Evolutionary conservation across 2,888 invertebrate genomes (phyloP).

Genomic region (Kuschelorhynchus macadamiae): DNA sequence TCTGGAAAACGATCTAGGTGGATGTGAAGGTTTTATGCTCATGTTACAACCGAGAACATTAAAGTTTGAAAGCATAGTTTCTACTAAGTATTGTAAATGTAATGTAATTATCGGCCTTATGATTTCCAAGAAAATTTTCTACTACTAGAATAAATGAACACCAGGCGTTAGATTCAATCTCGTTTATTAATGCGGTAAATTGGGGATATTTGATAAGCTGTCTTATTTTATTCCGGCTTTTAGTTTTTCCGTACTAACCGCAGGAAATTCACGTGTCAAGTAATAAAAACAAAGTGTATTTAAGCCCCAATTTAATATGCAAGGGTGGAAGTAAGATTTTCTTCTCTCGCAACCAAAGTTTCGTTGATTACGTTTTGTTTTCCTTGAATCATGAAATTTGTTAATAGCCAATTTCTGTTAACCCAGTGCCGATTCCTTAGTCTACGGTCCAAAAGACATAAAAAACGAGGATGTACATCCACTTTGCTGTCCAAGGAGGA

Average conservation of each 20-base stretch:
- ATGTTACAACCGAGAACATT: slow-evolving; percentile 4
- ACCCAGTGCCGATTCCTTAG: no score
- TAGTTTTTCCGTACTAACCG: slow-evolving; percentile 8
- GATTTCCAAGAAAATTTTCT: slow-evolving; percentile 13
- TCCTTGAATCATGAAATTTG: no score
- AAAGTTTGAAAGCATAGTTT: slow-evolving; percentile 4
- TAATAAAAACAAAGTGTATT: slow-evolving; percentile 9
- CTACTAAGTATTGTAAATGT: not conserved
- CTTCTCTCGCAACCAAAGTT: slow-evolving; percentile 3
- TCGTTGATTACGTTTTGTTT: no score
- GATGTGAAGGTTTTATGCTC: slow-evolving; percentile 4
- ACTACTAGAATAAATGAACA: slow-evolving; percentile 11
- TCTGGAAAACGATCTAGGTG: no score
- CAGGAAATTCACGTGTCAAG: slow-evolving; percentile 1
- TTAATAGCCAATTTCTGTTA: no score
- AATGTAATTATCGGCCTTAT: slow-evolving; percentile 7
- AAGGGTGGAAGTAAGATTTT: slow-evolving; percentile 14
- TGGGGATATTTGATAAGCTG: not conserved
- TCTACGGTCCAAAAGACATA: no score
- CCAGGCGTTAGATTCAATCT: not conserved
- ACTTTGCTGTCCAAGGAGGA: no score
- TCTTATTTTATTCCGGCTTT: not conserved
- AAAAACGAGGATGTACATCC: no score
- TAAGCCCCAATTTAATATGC: slow-evolving; percentile 13
- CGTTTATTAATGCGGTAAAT: not conserved